Conservation (phyloP, 2,113 vertebrate genomes). For the Athene cunicularia region DNA sequence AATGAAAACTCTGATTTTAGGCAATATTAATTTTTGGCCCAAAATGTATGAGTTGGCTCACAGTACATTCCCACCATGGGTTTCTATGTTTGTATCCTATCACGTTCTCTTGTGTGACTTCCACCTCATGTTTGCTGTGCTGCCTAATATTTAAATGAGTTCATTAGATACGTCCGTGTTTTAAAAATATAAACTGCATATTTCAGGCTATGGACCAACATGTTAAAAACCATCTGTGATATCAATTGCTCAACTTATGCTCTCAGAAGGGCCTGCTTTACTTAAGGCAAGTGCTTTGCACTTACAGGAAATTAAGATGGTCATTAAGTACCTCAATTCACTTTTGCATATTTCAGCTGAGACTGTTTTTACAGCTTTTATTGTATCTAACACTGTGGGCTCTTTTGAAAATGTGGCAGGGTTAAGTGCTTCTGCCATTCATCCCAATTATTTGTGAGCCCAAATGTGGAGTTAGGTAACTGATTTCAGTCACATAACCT, state of each 20-base stretch:
- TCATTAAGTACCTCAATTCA: neutral
- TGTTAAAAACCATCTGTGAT: conserved; percentile 61
- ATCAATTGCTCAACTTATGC: conserved; percentile 40
- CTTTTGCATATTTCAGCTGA: neutral
- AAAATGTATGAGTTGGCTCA: neutral
- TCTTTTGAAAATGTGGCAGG: neutral
- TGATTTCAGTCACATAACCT: neutral
- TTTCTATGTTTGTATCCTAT: neutral
- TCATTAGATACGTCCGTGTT: neutral
- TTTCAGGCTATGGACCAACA: conserved; percentile 56
- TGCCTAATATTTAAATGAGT: conserved; percentile 36
- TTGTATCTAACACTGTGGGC: neutral
- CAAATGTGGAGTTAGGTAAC: neutral
- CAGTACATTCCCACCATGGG: neutral
- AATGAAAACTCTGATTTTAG: neutral
- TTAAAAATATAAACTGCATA: conserved; percentile 49
- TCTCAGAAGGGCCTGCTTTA: neutral
- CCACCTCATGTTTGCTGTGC: neutral
- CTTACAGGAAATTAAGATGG: neutral
- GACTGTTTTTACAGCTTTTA: neutral
- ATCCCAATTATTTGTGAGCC: neutral
- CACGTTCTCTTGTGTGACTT: neutral
- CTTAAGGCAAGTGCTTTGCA: neutral
- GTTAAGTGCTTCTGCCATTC: neutral
- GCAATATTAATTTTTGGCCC: neutral